Conservation (phyloP, 1,140 invertebrate genomes). For the Conopomorpha cramerella region DNA sequence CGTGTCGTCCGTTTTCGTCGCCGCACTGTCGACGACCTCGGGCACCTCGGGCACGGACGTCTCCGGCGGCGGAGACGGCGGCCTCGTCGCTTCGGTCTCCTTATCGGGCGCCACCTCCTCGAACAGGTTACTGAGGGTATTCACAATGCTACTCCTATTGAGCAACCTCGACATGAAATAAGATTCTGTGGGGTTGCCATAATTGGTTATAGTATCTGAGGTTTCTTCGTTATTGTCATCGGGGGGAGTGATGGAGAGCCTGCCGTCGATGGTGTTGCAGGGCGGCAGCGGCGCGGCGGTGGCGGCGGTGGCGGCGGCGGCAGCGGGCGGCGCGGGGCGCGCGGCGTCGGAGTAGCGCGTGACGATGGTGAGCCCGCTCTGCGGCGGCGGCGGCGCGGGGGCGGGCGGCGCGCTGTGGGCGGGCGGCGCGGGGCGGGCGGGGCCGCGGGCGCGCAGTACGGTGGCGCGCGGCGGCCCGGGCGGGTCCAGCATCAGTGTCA, state of each 20-base stretch:
- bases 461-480: constrained; percentile 78
- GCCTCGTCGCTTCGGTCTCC: constrained; percentile 9
- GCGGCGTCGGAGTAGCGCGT: constrained; percentile 42
- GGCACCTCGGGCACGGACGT: background rate
- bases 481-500: constrained; percentile 91
- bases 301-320: constrained; percentile 8
- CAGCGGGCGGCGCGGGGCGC: constrained; percentile 11
- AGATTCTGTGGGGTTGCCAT: constrained; percentile 53
- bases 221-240: constrained; percentile 10
- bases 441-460: constrained; percentile 55
- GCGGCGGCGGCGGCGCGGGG: constrained; percentile 16
- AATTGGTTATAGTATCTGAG: constrained; percentile 34
- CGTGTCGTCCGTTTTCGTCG: constrained; percentile 27
- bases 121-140: constrained; percentile 39
- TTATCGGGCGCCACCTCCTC: constrained; percentile 23
- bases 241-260: constrained; percentile 20
- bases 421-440: constrained; percentile 4
- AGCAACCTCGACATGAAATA: constrained; percentile 50
- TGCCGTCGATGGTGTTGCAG: constrained; percentile 29
- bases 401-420: constrained; percentile 10
- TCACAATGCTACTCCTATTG: constrained; percentile 34
- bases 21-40: constrained; percentile 1
- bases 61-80: constrained; percentile 1
- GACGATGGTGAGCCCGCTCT: constrained; percentile 47
- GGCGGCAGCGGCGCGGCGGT: constrained; percentile 20